Evolutionary conservation across 1,140 invertebrate species (phyloP).

Genomic region (Diabrotica undecimpunctata): DNA sequence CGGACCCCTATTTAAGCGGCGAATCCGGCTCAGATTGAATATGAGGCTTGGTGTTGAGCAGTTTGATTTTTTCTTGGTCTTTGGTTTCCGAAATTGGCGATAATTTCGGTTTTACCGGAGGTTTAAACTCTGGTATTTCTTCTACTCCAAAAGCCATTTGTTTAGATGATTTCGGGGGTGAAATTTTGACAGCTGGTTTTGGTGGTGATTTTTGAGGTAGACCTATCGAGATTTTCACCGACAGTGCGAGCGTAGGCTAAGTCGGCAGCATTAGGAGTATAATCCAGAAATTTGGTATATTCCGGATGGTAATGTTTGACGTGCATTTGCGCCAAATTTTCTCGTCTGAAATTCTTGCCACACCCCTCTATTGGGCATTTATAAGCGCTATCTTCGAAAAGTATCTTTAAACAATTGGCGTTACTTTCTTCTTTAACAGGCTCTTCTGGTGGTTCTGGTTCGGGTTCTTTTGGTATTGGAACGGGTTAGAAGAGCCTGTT

Average conservation of each 20-base stretch:
- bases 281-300: conserved; percentile 68
- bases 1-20: conserved; percentile 34
- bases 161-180: conserved; percentile 20
- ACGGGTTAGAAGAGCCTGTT: too few species aligned
- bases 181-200: not conserved
- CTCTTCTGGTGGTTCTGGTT: too few species aligned
- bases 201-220: conserved; percentile 8
- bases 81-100: conserved; percentile 21
- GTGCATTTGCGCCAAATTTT: conserved; percentile 84
- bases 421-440: too few species aligned
- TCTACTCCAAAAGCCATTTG: not conserved
- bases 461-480: too few species aligned
- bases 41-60: conserved; percentile 37
- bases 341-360: conserved; percentile 84
- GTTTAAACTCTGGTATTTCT: conserved; percentile 7
- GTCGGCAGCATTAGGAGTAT: conserved; percentile 80
- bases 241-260: conserved; percentile 74
- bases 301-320: conserved; percentile 89
- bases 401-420: conserved; percentile 34
- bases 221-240: conserved; percentile 51
- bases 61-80: conserved; percentile 44
- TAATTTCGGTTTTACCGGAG: conserved; percentile 9
- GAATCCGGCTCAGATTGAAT: conserved; percentile 26
- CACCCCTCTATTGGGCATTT: conserved; percentile 80
- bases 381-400: conserved; percentile 60